phyloP scores from a whole-genome alignment of 1,140 invertebrate species.

The Drosophila littoralis region DNA sequence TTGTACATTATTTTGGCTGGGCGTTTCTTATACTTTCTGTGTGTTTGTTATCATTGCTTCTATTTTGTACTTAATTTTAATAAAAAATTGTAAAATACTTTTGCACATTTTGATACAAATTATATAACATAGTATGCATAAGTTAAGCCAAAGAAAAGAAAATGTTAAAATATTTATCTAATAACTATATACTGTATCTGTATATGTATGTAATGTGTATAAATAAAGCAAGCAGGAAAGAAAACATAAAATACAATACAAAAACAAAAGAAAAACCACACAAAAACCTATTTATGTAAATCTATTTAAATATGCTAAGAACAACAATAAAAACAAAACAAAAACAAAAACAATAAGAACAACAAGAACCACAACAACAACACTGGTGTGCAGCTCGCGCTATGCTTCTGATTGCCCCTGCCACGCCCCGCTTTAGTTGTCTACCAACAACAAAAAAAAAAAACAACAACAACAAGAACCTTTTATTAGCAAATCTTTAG shows the following conservation, averaged over 20 bases:
- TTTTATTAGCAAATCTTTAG: slow-evolving; percentile 73
- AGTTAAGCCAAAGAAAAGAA: slow-evolving; percentile 80
- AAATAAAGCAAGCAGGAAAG: slow-evolving; percentile 63
- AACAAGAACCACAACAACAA: slow-evolving; percentile 35
- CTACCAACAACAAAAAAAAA: slow-evolving; percentile 19
- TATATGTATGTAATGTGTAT: slow-evolving; percentile 45
- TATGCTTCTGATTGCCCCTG: slow-evolving; percentile 54
- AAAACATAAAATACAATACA: slow-evolving; percentile 72
- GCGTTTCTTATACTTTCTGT: slow-evolving; percentile 28
- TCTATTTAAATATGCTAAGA: slow-evolving; percentile 44
- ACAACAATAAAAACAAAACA: slow-evolving; percentile 37
- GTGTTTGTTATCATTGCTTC: slow-evolving; percentile 57
- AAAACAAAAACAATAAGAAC: slow-evolving; percentile 27
- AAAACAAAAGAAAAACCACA: slow-evolving; percentile 32
- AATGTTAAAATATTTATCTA: slow-evolving; percentile 67
- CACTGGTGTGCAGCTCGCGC: slow-evolving; percentile 67
- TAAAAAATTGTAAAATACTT: slow-evolving; percentile 70
- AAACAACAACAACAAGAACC: slow-evolving; percentile 36
- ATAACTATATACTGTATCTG: slow-evolving; percentile 21
- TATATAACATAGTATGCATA: slow-evolving; percentile 68
- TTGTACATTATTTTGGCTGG: slow-evolving; percentile 67
- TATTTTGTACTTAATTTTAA: slow-evolving; percentile 75
- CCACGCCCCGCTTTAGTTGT: slow-evolving; percentile 57
- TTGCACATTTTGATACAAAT: slow-evolving; percentile 70
- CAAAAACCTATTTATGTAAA: slow-evolving; percentile 52